Evolutionary conservation across 2,113 vertebrate species (phyloP), one percentile per base, ranked within the genome.

Genomic region (Saguinus imperator): DNA sequence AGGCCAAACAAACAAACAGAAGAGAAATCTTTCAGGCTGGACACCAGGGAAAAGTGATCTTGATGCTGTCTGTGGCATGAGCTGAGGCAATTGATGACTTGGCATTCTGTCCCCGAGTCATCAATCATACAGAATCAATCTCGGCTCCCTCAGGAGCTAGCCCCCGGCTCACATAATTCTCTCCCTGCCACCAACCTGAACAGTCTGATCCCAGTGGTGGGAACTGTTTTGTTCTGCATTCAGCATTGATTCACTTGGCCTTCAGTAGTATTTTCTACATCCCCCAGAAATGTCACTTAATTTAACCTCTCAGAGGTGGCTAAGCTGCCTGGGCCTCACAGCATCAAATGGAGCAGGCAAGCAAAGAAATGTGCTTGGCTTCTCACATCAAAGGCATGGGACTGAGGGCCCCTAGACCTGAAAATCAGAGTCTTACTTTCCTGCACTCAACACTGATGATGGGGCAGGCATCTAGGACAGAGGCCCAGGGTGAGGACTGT

Each of bases 61-160:
- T 98, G 98, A 98, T 98, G 98, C 97, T 55, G 97, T 98, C 98
- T 75, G 50, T 98, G 98, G 97, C 96, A 97, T 98, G 98, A 98
- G 98, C 97, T 18, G 86, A 98, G 96, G 98, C 98, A 98, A 98
- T 95, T 99, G 98, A 99, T 98, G 98, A 99, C 98, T 98, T 98
- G 98, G 98, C 98, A 98, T 99, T 98, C 98, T 98, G 98, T 98
- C 98, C 93, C 97, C 32, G 11, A 98, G 98, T 98, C 98, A 98
- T 99, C 98, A 98, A 98, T 99, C 99, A 99, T 98, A 98, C 97
- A 98, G 98, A 98, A 99, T 99, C 98, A 99, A 98, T 98, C 98
- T 98, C 94, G 1, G 8, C 91, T 99, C 98, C 98, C 98, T 95
- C 82, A 97, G 98, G 98, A 99, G 97, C 98, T 98, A 96, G 98